Percentiles rank a stretch among this genome's conserved stretches.
Conservation (phyloP, 2,113 vertebrate species). For the Clupea harengus region DNA sequence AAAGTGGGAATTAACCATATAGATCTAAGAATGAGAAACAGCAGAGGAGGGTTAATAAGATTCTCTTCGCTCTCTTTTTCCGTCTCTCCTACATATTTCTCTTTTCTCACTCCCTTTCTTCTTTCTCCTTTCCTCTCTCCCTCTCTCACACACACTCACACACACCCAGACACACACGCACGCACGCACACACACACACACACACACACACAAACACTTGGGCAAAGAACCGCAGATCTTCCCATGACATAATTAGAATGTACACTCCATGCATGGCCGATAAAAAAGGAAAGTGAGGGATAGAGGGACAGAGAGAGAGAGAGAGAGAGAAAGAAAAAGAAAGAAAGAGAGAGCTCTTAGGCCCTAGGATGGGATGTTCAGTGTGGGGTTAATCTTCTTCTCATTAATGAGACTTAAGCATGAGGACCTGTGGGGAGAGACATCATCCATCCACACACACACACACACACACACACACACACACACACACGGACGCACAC, state of each 20-base stretch:
- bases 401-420: background rate
- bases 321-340: conserved; percentile 23
- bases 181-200: background rate
- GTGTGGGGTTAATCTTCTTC: background rate
- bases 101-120: background rate
- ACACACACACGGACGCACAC: background rate
- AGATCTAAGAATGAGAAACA: background rate
- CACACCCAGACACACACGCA: background rate
- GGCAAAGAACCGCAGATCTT: background rate
- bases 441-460: conserved; percentile 1
- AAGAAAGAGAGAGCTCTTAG: background rate
- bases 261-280: background rate
- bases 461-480: background rate
- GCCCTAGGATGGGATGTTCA: background rate
- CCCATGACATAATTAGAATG: background rate
- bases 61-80: background rate
- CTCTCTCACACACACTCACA: background rate
- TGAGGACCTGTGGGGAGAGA: conserved; percentile 18
- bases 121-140: background rate
- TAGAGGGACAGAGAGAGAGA: background rate
- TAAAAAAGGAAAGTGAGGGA: background rate
- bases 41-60: background rate
- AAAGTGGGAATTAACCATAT: background rate
- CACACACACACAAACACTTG: background rate
- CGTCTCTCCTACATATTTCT: background rate